Conservation (phyloP, 2,797 vertebrate species). For the Cyclopterus lumpus region DNA sequence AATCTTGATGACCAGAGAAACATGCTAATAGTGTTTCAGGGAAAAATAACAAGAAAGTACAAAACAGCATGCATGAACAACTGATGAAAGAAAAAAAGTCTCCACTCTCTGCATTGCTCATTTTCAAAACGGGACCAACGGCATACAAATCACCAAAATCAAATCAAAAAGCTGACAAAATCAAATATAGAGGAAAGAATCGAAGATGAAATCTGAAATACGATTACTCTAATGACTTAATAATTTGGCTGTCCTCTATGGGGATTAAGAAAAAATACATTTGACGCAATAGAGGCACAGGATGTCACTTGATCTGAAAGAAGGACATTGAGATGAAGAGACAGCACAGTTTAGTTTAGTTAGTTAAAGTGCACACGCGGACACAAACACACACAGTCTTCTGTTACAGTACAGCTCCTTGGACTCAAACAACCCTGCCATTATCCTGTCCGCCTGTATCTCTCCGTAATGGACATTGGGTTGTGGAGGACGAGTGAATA, state of each 20-base stretch:
- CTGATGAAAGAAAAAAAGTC: conserved; percentile 1
- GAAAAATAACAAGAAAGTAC: conserved; percentile 26
- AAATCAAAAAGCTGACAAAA: conserved; percentile 60
- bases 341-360: conserved; percentile 1
- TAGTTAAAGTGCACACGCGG: conserved; percentile 22
- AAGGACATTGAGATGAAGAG: conserved; percentile 41
- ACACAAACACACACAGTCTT: conserved; percentile 36
- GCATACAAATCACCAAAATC: conserved; percentile 57
- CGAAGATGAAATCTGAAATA: conserved; percentile 66
- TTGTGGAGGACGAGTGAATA: conserved; percentile 22
- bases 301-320: conserved; percentile 54
- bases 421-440: conserved; percentile 35
- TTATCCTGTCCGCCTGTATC: conserved; percentile 27
- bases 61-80: conserved; percentile 19
- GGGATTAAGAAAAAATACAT: conserved; percentile 51
- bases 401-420: conserved; percentile 39
- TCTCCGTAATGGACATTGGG: conserved; percentile 32
- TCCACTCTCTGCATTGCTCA: conserved; percentile 13
- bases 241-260: conserved; percentile 64
- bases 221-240: conserved; percentile 69
- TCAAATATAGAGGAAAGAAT: conserved; percentile 54
- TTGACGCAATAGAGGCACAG: conserved; percentile 54
- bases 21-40: conserved; percentile 11
- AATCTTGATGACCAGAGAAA: conserved; percentile 41
- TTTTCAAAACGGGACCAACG: conserved; percentile 41